These are phyloP conservation scores for Chaetops frenatus DNA, from an alignment of 2,113 vertebrate species.

Conservation along the genomic window DNA sequence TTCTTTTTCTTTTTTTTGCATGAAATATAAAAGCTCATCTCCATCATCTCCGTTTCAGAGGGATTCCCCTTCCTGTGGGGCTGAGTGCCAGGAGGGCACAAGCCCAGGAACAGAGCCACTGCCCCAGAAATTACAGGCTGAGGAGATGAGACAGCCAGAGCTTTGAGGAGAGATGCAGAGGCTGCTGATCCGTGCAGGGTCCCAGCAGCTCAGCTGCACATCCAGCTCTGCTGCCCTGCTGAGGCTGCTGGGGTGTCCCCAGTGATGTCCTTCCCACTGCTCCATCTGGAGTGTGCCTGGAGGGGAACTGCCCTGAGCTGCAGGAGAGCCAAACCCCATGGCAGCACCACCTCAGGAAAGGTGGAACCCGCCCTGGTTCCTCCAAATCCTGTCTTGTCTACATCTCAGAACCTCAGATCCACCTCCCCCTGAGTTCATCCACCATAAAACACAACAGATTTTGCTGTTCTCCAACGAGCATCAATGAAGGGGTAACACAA, in stretches of 20 bases:
- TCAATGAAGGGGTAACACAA: neutral
- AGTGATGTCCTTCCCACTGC: rapidly evolving
- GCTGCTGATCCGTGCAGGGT: neutral
- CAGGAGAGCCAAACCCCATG: neutral
- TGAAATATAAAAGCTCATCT: neutral
- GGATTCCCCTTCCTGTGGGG: neutral
- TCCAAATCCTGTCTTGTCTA: neutral
- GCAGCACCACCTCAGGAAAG: too few relatives aligned
- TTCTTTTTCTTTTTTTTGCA: rapidly evolving
- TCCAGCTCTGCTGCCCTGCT: neutral
- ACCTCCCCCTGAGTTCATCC: neutral
- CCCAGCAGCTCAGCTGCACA: neutral
- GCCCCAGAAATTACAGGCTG: neutral
- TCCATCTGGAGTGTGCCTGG: rapidly evolving
- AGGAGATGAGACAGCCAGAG: neutral
- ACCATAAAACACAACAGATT: neutral
- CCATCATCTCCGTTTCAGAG: neutral
- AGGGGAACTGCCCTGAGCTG: neutral
- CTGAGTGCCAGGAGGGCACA: neutral
- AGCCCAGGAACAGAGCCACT: neutral
- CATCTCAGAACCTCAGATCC: neutral
- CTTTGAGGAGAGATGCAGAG: neutral
- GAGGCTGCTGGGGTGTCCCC: too few relatives aligned
- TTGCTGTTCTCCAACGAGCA: neutral
- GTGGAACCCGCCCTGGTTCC: too few relatives aligned